Evolutionary conservation across 2,888 invertebrate species (phyloP), one percentile per base, ranked within the genome.

Genomic region (Fissipunctia ypsillon): DNA sequence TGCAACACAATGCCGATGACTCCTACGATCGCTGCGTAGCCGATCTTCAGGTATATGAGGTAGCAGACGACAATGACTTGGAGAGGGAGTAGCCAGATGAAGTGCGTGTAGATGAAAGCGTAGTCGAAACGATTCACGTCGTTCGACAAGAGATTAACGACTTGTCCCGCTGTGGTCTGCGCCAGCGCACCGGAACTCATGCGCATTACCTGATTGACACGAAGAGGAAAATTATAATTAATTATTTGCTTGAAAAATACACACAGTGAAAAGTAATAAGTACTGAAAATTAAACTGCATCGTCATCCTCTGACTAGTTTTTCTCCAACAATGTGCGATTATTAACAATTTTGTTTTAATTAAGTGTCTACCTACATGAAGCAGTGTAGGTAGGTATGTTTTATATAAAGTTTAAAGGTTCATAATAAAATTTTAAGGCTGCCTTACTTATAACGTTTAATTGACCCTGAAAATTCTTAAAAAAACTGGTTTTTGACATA

Each of bases 91-190:
- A 99, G 97, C 98, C 99, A 99, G 90, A 99, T 97, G 94, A 98
- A 99, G 92, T 99, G 98, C 14, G 98, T 96, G 91, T 97, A 98
- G 72, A 98, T 97, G 76, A 98, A 97, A 6, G 98, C 97, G 92
- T 98, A 97, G 93, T 99, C 99, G 90, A 99, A 98, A 56, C 99
- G 97, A 92, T 98, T 98, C 16, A 99, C 99, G 92, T 99, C 99
- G 90, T 99, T 99, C 9, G 99, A 99, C 69, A 99, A 96, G 9
- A 99, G 96, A 95, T 99, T 99, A 22, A 99, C 98, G 69, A 99
- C 97, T 93, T 99, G 99, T 0, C 99, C 99, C 0, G 98, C 98
- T 0, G 99, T 96, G 0, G 99, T 99, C 92, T 98, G 97, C n/a
- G 98, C 98, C 64, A 99, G 94, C 0, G 99, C 98, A 52, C 97